Base-by-base conservation (phyloP, 2,888 invertebrate species). In the Thalpophila matura region DNA sequence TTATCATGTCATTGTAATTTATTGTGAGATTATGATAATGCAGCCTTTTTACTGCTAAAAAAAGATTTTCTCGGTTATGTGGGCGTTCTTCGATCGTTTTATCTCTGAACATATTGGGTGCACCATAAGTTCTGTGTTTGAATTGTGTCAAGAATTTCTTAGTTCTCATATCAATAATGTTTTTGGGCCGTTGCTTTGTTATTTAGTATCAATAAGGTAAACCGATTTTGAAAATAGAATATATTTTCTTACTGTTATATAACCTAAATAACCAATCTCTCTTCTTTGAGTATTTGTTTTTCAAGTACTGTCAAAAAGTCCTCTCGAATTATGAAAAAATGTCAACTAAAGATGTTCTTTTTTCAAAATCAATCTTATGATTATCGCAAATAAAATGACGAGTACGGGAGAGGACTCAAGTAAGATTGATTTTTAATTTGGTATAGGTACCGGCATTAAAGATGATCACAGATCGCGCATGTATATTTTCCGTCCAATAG, bases 11-110 rank as follows among this genome's bases (percentile, higher is more conserved):
- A 72, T 78, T 56, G 56, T 84, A 77, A 85, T 81, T 83, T 85
- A 86, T 74, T 56, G 85, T 86, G 82, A 64, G 82, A 85, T 85
- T 85, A 83, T 82, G 82, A 64, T 82, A 82, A 85, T 84, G 54
- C 42, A 61, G 46, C 12, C 40, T 65, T 72, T 68, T 68, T 68
- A 62, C 60, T 59, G 26, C 45, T 50, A 60, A 59, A 63, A 65
- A 64, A 68, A 72, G 53, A 55, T 66, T 71, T 64, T 77, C 58
- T 54, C 16, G 29, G 37, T 55, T 24, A 49, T 51, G 72, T 78
- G 55, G 79, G 79, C 72, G 79, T 69, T 63, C 66, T 22, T 38
- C 51, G 35, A 5, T 14, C 29, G 26, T 60, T 74, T 70, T 79
- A 77, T 79, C 72, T 79, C 31, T 6, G 27, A 63, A 56, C 57